Base-by-base conservation (phyloP, 2,797 vertebrate species). In the Tokudaia muenninki region DNA sequence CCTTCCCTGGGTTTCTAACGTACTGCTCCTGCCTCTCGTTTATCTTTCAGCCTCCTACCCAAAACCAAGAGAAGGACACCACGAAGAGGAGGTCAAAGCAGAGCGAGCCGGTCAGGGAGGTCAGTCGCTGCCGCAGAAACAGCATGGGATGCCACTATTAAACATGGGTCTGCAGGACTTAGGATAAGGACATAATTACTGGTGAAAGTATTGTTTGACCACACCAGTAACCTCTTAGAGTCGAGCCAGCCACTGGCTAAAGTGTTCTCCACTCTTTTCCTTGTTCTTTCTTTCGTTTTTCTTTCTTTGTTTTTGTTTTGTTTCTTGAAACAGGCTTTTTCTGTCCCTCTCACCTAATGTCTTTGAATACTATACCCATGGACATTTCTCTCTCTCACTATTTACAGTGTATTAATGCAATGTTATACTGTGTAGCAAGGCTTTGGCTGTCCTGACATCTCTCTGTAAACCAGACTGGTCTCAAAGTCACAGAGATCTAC, bases 11-110 rank as follows among this genome's bases (percentile, higher is more conserved):
- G 22, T 74, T 92, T 93, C 83, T 1, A 1, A 11, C 44, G 14
- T 74, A 8, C 61, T 57, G 31, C 47, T 89, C 31, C 83, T 83
- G 79, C 37, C 67, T 34, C 41, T 44, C 2, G 9, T 65, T 90
- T 79, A 37, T 59, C 16, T 96, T 95, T 86, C 95, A 98, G 98
- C 29, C 84, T 61, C 59, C 74, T n/a, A 13, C 9, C 90, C 83
- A 74, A 59, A 96, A 77, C 72, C 83, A 83, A 94, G 92, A 93
- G 97, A 91, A 91, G 41, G 92, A 97, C n/a, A 47, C 29, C 31
- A 92, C 82, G 90, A 92, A 89, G 74, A 61, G 55, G 97, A 90
- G 94, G 83, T 65, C 6, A 50, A 90, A 88, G 14, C 92, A 83
- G 41, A 94, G 52, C 11, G 77, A 2, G 22, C 75, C 63, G 19